Percentiles rank a stretch among this genome's conserved stretches.
These are phyloP conservation scores for Drosophila sturtevanti DNA, from an alignment of 1,140 invertebrate genomes.

Conservation along the genomic window DNA sequence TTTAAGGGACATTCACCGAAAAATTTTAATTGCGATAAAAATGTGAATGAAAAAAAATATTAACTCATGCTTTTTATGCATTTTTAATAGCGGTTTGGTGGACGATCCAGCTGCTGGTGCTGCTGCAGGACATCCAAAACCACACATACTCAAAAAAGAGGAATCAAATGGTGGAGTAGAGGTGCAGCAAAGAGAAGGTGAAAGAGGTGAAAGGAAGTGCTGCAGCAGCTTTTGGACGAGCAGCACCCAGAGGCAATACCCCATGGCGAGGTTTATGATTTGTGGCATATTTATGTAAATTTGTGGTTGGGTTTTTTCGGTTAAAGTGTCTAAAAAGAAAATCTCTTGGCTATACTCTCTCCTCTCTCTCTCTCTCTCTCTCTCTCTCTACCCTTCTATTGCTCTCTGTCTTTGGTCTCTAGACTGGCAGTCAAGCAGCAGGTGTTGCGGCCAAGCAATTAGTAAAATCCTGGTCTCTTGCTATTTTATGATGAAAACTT, in stretches of 20 bases:
- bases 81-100: constrained; percentile 62
- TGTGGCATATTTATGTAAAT: constrained; percentile 80
- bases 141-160: constrained; percentile 29
- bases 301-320: constrained; percentile 67
- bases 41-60: constrained; percentile 67
- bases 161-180: background rate
- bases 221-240: constrained; percentile 33
- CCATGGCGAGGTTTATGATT: constrained; percentile 58
- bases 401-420: background rate
- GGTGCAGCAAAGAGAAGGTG: background rate
- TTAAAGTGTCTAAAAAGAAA: background rate
- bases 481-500: background rate
- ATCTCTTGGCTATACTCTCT: background rate
- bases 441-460: constrained; percentile 73
- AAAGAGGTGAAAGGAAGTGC: constrained; percentile 3
- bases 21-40: constrained; percentile 72
- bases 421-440: constrained; percentile 40
- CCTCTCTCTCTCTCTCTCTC: background rate
- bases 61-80: constrained; percentile 73
- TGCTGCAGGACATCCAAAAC: constrained; percentile 44
- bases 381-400: background rate
- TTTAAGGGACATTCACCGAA: background rate
- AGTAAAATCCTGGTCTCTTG: constrained; percentile 44
- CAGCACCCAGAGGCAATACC: constrained; percentile 1
- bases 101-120: background rate